phyloP scores from a whole-genome alignment of 2,113 vertebrate species.

The Bufo gargarizans region DNA sequence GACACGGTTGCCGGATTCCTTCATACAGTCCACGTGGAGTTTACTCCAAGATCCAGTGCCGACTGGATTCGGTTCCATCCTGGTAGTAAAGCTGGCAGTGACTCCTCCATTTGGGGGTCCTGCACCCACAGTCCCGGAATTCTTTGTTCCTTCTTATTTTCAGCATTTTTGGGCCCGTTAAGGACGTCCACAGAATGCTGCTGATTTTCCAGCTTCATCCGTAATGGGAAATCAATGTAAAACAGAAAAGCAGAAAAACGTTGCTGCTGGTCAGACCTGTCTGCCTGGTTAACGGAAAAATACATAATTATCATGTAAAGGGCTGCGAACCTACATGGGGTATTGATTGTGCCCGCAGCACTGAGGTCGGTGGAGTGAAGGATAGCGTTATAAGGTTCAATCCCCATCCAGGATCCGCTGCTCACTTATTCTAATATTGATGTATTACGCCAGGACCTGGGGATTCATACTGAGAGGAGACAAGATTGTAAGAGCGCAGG shows the following conservation, averaged over 20 bases:
- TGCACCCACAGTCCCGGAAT: neutral
- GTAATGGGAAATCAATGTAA: slow-evolving; percentile 47
- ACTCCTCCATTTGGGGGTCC: neutral
- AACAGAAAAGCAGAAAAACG: neutral
- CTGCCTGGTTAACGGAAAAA: slow-evolving; percentile 21
- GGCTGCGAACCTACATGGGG: neutral
- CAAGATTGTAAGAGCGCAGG: neutral
- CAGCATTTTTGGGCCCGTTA: neutral
- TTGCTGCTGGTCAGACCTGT: slow-evolving; percentile 2
- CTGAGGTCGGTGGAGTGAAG: neutral
- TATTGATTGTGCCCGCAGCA: slow-evolving; percentile 25
- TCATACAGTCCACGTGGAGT: no score
- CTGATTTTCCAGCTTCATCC: slow-evolving; percentile 17
- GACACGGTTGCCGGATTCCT: no score
- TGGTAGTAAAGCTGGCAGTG: no score
- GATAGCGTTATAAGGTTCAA: neutral
- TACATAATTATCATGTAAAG: slow-evolving; percentile 32
- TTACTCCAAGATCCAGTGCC: no score
- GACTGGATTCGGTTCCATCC: no score
- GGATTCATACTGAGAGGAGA: neutral
- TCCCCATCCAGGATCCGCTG: neutral
- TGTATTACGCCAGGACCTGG: neutral
- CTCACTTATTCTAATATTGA: slow-evolving; percentile 28
- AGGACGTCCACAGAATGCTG: neutral
- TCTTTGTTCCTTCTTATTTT: neutral